Base-by-base conservation (phyloP, 2,113 vertebrate species). In the Pica pica region DNA sequence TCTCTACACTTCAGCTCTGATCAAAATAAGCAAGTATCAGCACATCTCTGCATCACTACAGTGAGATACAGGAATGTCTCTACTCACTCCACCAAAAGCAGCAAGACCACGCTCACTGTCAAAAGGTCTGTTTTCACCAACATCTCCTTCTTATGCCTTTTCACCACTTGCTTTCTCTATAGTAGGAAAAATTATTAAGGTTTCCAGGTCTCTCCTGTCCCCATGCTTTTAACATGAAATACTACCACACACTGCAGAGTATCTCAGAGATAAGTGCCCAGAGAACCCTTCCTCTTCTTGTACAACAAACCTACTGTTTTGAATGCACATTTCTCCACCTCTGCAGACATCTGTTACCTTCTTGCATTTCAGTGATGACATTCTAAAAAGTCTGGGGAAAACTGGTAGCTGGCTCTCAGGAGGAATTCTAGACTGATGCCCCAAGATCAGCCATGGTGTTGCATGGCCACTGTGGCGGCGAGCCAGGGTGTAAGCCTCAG, bases 21-120 rank as follows among this genome's bases (percentile, higher is more conserved):
- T 75, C 46, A 44, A 91, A 90, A 73, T 31, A 91, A 85, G 23
- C 85, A 95, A 67, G 56, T 46, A 65, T 47, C 60, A 78, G 57
- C n/a, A 87, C 24, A 79, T 47, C 50, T 92, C 60, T 76, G 83
- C 46, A 11, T 61, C 81, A 80, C 27, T 37, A 35, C 13, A 33
- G n/a, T 22, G 39, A 14, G 9, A 81, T n/a, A 78, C 47, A 76
- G 46, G 26, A 73, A 69, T 0, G 0, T 46, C 71, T 26, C 57
- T 68, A 42, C 46, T 77, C 78, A 30, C 16, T 37, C 64, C 70
- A 65, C 15, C 49, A 77, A 53, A 65, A 42, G 24, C 5, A 1
- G 17, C 0, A 6, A 74, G 56, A 55, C 27, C 5, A 1, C 1
- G 2, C 39, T 75, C 44, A 17, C n/a, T 63, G 59, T 39, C 56